Evolutionary conservation across 2,113 vertebrate species (phyloP).

Genomic region (Mugil cephalus): DNA sequence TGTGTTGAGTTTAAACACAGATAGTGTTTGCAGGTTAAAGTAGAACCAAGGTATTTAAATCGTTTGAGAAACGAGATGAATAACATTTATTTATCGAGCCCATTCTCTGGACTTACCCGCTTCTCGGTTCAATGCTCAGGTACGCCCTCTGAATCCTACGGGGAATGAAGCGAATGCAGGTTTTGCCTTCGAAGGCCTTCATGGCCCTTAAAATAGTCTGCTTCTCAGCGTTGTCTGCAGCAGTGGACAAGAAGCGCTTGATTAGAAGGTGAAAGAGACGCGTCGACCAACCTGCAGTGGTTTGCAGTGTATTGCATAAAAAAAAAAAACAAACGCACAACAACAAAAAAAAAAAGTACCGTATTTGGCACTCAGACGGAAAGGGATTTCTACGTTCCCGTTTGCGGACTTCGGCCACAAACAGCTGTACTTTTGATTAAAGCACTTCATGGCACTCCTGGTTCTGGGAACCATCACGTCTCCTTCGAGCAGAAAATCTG

Average conservation of each 20-base stretch:
- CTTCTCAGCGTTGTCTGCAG: conserved; percentile 18
- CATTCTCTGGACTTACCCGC: conserved; percentile 59
- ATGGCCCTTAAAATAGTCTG: conserved; percentile 10
- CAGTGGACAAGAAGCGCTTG: neutral
- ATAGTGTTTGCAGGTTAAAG: too few relatives aligned
- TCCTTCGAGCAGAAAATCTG: conserved; percentile 52
- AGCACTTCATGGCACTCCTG: conserved; percentile 65
- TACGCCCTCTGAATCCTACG: neutral
- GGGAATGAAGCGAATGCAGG: conserved; percentile 72
- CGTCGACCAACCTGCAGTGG: neutral
- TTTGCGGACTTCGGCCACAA: conserved; percentile 65
- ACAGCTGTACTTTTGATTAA: neutral
- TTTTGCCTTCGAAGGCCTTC: conserved; percentile 35
- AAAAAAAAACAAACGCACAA: too few relatives aligned
- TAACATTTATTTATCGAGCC: too few relatives aligned
- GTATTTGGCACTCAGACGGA: conserved; percentile 26
- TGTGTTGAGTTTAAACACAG: too few relatives aligned
- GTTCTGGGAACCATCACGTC: conserved; percentile 49
- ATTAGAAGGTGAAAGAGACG: neutral
- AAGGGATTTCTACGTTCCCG: conserved; percentile 59
- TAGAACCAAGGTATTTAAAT: too few relatives aligned
- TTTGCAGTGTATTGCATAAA: too few relatives aligned
- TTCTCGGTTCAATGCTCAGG: conserved; percentile 51
- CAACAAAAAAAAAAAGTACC: conserved; percentile 32
- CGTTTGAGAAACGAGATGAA: too few relatives aligned